Evolutionary conservation across 2,888 invertebrate species (phyloP), one percentile per base, ranked within the genome.

Genomic region (Nebria brevicollis): DNA sequence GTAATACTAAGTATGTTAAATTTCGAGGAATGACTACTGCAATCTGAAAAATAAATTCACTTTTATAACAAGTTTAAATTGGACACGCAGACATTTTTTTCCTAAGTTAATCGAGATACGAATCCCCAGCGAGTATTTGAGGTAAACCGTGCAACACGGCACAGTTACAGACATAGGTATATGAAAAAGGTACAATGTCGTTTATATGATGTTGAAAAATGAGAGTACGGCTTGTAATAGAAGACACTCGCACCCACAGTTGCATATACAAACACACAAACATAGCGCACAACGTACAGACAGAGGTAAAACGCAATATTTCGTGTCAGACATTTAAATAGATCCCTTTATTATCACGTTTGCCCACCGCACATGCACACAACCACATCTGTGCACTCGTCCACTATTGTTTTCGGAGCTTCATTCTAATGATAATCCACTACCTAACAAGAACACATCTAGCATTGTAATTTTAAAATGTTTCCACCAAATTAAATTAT

Each of bases 291-390:
- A 6, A 13, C 68, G 34, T 64, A 15, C 20, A 73, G 15, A 54
- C 54, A 54, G 54, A 54, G 54, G 54, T 54, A 43, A 20, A 66
- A 66, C 76, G 41, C 76, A 76, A 76, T 20, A 15, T 25, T 68
- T 68, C 13, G 68, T 68, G 26, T 70, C 72, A 77, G 72, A 72
- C 77, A 77, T 72, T 77, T 77, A 70, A 77, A 77, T 77, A 65
- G 72, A 77, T 72, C 64, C 77, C 70, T 77, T 77, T 77, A 77
- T 77, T 72, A 77, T 64, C 41, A 20, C 66, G 64, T 68, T 66
- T 66, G 42, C 41, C 76, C 68, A 13, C 54, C 54, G 8, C 54
- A 54, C 13, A 54, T 7, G 54, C 54, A 54, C 7, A 54, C 6
- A 54, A 11, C 54, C 54, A 54, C 54, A 54, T 54, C 54, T 11